A percentile compares a stretch with the other conserved stretches of the same genome.
These are phyloP conservation scores for Drosophila watanabei DNA, from an alignment of 1,140 invertebrate species.

Conservation along the genomic window DNA sequence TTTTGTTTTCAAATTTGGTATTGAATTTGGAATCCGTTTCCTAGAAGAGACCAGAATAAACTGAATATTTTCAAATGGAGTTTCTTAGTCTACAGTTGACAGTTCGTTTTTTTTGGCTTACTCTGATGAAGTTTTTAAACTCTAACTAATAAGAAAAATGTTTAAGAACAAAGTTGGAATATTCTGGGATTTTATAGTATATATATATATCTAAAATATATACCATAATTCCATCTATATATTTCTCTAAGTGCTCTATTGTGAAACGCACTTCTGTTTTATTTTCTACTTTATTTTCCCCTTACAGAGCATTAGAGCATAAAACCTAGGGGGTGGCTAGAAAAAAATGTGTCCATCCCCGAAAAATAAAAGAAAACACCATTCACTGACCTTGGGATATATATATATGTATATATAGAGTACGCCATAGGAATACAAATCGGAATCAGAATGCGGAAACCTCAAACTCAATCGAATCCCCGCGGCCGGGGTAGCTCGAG, in stretches of 20 bases:
- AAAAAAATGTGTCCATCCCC: slow-evolving; percentile 39
- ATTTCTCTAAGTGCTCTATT: slow-evolving; percentile 11
- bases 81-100: not conserved
- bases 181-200: no score
- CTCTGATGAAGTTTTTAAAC: not conserved
- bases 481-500: slow-evolving; percentile 13
- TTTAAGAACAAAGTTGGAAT: no score
- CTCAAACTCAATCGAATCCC: slow-evolving; percentile 39
- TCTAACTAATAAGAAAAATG: not conserved
- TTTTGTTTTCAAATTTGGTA: not conserved
- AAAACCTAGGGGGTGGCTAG: slow-evolving; percentile 17
- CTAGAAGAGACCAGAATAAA: not conserved
- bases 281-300: slow-evolving; percentile 17
- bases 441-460: slow-evolving; percentile 42
- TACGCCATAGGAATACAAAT: slow-evolving; percentile 7
- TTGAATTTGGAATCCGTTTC: not conserved
- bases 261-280: slow-evolving; percentile 13
- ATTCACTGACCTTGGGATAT: slow-evolving; percentile 43
- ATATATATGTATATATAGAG: slow-evolving; percentile 5
- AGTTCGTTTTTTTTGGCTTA: not conserved
- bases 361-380: slow-evolving; percentile 4
- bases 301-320: not conserved
- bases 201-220: not conserved
- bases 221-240: not conserved
- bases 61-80: not conserved